Conservation (phyloP, 2,888 invertebrate species). For the Acleris holmiana region DNA sequence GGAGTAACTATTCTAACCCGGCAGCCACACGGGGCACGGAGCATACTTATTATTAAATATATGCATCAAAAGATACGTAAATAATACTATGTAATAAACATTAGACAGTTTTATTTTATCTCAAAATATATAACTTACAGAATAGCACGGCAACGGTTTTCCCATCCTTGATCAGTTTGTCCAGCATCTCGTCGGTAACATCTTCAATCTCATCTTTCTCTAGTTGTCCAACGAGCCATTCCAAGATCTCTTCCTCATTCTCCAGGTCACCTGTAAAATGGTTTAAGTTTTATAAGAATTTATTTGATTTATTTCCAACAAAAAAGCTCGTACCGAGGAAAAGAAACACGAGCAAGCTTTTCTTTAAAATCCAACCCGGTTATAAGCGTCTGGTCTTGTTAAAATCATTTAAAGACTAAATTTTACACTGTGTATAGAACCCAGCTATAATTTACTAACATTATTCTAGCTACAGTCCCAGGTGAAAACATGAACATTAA, state of each 20-base stretch:
- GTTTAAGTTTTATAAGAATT: not conserved
- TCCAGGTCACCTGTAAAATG: conserved; percentile 88
- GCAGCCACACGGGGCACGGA: too few relatives aligned
- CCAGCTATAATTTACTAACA: conserved; percentile 23
- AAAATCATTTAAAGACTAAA: conserved; percentile 28
- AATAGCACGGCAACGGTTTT: conserved; percentile 95
- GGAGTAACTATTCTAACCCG: too few relatives aligned
- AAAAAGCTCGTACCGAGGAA: too few relatives aligned
- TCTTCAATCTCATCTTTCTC: conserved; percentile 98
- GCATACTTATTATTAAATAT: too few relatives aligned
- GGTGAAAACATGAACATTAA: conserved; percentile 34
- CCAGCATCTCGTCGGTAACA: conserved; percentile 97
- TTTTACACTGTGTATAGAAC: conserved; percentile 1
- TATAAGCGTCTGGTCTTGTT: not conserved
- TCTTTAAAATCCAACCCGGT: not conserved
- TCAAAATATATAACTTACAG: conserved; percentile 85
- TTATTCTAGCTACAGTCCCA: conserved; percentile 10
- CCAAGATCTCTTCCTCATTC: conserved; percentile 94
- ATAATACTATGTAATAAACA: not conserved
- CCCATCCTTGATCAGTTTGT: conserved; percentile 94
- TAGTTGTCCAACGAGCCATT: conserved; percentile 94
- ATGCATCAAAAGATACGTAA: conserved; percentile 16
- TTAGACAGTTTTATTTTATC: not conserved
- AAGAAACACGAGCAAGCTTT: too few relatives aligned
- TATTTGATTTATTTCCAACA: too few relatives aligned